phyloP scores from a whole-genome alignment of 1,140 invertebrate genomes.

The Microvelia longipes region DNA sequence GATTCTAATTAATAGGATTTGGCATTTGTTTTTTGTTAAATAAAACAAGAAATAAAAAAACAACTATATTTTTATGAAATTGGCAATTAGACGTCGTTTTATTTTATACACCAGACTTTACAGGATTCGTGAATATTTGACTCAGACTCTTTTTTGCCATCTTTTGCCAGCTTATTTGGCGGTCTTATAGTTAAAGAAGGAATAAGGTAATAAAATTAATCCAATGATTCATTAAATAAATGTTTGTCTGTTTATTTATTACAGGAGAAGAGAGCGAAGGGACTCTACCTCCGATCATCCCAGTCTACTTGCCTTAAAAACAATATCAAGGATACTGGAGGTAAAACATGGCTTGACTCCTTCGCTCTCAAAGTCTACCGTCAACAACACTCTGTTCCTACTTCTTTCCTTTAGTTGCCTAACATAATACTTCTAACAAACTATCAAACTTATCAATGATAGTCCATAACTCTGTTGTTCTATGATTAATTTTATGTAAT shows the following conservation, averaged over 20 bases:
- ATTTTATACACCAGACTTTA: not conserved
- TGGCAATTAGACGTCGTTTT: not conserved
- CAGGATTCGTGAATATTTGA: not conserved
- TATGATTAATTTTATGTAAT: no score
- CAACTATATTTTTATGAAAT: not conserved
- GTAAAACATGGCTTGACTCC: not conserved
- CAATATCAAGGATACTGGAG: no score
- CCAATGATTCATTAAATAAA: not conserved
- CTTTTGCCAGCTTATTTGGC: not conserved
- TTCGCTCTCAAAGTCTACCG: not conserved
- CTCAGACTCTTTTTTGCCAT: not conserved
- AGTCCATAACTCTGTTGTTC: no score
- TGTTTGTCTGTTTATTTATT: slow-evolving; percentile 5
- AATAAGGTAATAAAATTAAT: slow-evolving; percentile 1
- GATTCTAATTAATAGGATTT: no score
- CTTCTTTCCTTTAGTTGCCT: no score
- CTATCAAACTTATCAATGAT: no score
- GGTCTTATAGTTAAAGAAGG: not conserved
- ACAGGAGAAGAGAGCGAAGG: slow-evolving; percentile 13
- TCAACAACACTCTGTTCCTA: not conserved
- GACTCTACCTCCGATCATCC: slow-evolving; percentile 16
- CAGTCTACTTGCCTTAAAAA: slow-evolving; percentile 15
- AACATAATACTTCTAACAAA: no score
- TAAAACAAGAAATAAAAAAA: not conserved
- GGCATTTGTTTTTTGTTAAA: no score